Base-by-base conservation (phyloP, 1,140 invertebrate species). In the Formica selysi region DNA sequence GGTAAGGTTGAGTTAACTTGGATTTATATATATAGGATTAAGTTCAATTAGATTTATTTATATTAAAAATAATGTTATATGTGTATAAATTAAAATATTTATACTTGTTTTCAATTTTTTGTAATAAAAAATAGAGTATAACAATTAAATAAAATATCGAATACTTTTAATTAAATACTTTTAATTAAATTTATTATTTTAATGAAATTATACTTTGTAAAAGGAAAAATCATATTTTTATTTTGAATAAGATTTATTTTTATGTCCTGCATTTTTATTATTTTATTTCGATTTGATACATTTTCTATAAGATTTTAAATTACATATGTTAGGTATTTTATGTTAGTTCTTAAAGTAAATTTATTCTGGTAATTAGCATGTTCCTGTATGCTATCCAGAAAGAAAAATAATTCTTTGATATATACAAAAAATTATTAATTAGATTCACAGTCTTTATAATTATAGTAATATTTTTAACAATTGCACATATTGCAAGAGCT, bases 211-310 rank as follows among this genome's bases (percentile, higher is more conserved):
- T 36, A 16, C 7, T 22, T 29, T 19, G 10, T 2, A 36, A 3
- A 5, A 61, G 8, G 11, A 2, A 76, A 41, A 29, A 8, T 38
- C 8, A 38, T 51, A 51, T 4, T 41, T 29, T 10, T 7, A 3
- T 59, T 59, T 59, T 38, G 6, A 8, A 16, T 36, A 22, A 74
- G 10, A 13, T 61, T 57, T 68, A 32, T 44, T 26, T 59, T 3
- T 1, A 8, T 13, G 3, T 64, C 0, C 10, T 38, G 22, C 6
- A 32, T 61, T 68, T 7, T 59, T 51, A 16, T 61, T 73, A 59
- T 41, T 81, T 81, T 81, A 73, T 81, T 81, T 26, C 10, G 73
- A 7, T 80, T 80, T 41, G 29, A 38, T 81, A 61, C 29, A n/a
- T 61, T 26, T 57, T 59, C 41, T 11, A 13, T 61, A 13, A 61